Percentiles rank a stretch among this genome's conserved stretches.
Evolutionary conservation across 2,797 vertebrate genomes (phyloP).

Genomic region (Poeciliopsis infans): DNA sequence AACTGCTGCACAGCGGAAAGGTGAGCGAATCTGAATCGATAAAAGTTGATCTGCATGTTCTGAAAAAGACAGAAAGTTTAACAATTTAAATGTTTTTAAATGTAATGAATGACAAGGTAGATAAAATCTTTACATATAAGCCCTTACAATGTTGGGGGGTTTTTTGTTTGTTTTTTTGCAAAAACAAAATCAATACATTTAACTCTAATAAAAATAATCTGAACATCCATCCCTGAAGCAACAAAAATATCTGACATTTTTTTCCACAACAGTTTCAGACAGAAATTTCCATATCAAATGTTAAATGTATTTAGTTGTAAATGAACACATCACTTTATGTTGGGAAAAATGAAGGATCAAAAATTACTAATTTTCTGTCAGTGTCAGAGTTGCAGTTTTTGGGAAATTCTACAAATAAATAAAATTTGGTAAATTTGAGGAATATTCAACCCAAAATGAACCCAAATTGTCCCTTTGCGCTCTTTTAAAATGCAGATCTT

Average conservation of each 20-base stretch:
- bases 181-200: background rate
- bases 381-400: no score
- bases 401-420: no score
- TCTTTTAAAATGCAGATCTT: no score
- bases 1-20: constrained; percentile 93
- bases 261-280: background rate
- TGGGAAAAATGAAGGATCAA: no score
- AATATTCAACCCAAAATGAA: no score
- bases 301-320: background rate
- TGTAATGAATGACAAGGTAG: background rate
- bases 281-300: background rate
- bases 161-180: no score
- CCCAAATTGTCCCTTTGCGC: no score
- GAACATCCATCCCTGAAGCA: background rate
- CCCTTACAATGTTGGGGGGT: background rate
- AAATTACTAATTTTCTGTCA: background rate
- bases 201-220: background rate
- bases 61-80: background rate
- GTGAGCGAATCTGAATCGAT: constrained; percentile 39
- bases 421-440: no score
- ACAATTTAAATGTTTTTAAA: background rate
- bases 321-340: no score
- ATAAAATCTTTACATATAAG: background rate
- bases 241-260: background rate
- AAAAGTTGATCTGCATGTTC: background rate